Evolutionary conservation across 2,113 vertebrate genomes (phyloP), one percentile per base, ranked within the genome.

Genomic region (Corythoichthys intestinalis): DNA sequence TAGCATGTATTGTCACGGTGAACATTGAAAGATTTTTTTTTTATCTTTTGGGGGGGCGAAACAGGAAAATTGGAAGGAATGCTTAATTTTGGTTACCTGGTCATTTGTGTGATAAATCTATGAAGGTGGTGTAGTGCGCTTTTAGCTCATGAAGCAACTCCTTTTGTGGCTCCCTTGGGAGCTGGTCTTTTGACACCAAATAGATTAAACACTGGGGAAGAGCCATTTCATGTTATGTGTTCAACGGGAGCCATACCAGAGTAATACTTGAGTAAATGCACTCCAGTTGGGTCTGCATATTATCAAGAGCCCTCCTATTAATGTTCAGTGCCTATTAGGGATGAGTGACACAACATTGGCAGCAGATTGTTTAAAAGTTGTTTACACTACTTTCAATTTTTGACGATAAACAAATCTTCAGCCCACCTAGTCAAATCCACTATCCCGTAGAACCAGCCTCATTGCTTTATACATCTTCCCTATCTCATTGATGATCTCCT

Each of bases 141-240:
- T 83, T 79, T 64, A 74, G 63, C 76, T 71, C 68, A 75, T 72
- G 71, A 81, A 86, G 72, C 76, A 82, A 78, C 76, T 81, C 77
- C 77, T 85, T 63, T 78, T 66, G 38, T 6, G 6, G 17, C 61
- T 71, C 82, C 81, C 83, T 46, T 4, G 80, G 78, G 86, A 44
- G 62, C 54, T 82, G 80, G 81, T 84, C 80, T 61, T 80, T 79
- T 85, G 83, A 87, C 86, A 87, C 17, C 7, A 72, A 77, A 78
- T 78, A 84, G 74, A 87, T 90, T 73, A 71, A 83, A 82, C 71
- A 71, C 65, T 65, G 73, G 65, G 71, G 67, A 71, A 63, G 63
- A 72, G 38, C 58, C 53, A 60, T 58, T 77, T 76, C 70, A 65
- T 75, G 57, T 64, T 73, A 70, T 48, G 9, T 61, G 69, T 57